A percentile compares a stretch with the other conserved stretches of the same genome.
These are phyloP conservation scores for Forbesichthys papilliferus DNA, from an alignment of 2,113 vertebrate species.

Conservation along the genomic window DNA sequence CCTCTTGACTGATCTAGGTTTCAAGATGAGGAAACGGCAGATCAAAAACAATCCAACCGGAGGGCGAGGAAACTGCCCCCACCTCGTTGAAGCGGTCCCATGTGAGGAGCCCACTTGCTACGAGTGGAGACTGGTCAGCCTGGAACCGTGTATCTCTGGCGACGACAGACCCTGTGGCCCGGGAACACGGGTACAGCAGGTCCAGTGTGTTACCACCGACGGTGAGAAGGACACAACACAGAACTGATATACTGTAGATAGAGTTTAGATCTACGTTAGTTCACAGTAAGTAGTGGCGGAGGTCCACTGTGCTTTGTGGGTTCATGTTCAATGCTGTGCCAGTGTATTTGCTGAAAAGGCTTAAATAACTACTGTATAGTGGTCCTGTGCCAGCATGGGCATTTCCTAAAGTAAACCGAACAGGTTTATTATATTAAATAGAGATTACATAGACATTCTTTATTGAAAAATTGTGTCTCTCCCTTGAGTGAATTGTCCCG, in stretches of 20 bases:
- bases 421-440: neutral
- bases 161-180: slow-evolving; percentile 83
- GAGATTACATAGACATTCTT: neutral
- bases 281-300: no score
- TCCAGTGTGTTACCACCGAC: slow-evolving; percentile 84
- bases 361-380: neutral
- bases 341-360: neutral
- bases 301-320: neutral
- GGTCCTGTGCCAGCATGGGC: neutral
- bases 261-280: no score
- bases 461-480: neutral
- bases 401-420: neutral
- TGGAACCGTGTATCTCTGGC: slow-evolving; percentile 86
- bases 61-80: slow-evolving; percentile 86
- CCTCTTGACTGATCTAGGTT: slow-evolving; percentile 76
- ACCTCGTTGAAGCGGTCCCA: slow-evolving; percentile 90
- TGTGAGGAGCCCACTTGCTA: slow-evolving; percentile 94
- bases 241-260: no score
- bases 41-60: slow-evolving; percentile 87
- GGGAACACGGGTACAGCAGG: slow-evolving; percentile 81
- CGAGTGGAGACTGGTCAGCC: slow-evolving; percentile 80
- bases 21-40: slow-evolving; percentile 87
- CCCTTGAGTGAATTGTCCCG: neutral
- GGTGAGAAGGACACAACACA: slow-evolving; percentile 74
- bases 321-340: neutral